Evolutionary conservation across 2,113 vertebrate species (phyloP).

Genomic region (Lamprologus lemairii): DNA sequence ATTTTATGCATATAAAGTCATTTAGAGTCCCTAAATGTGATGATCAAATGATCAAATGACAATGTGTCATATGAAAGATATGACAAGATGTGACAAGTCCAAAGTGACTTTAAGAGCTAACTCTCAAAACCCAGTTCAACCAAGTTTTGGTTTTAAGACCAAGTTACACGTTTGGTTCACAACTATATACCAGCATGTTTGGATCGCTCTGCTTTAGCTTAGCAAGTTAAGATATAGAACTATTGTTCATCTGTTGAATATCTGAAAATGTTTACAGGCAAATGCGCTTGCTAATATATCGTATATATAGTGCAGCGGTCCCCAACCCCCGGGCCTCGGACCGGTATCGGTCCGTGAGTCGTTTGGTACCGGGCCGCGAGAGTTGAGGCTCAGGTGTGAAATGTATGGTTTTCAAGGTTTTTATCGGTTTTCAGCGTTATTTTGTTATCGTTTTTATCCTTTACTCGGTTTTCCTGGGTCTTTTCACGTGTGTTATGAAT

Average conservation of each 20-base stretch:
- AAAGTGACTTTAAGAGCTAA: background rate
- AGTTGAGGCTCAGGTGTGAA: too few species aligned
- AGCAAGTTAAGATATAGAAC: background rate
- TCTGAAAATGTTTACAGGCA: background rate
- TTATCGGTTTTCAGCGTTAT: rapidly evolving
- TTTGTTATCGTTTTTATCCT: rapidly evolving
- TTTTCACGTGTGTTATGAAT: too few species aligned
- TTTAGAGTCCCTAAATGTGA: background rate
- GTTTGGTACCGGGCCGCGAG: too few species aligned
- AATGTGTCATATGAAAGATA: background rate
- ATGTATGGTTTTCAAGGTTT: rapidly evolving
- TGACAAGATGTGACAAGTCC: background rate
- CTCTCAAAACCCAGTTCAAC: background rate
- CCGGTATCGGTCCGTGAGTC: too few species aligned
- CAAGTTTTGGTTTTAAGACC: background rate
- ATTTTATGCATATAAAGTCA: background rate
- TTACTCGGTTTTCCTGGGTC: rapidly evolving
- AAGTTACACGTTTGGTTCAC: background rate
- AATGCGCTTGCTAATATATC: background rate
- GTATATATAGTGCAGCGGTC: background rate
- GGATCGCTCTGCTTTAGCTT: background rate
- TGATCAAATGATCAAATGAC: background rate
- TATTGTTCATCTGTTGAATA: background rate
- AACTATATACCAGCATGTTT: background rate
- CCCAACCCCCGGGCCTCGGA: too few species aligned